Conservation (phyloP, 1,140 invertebrate species). For the Drosophila triauraria region DNA sequence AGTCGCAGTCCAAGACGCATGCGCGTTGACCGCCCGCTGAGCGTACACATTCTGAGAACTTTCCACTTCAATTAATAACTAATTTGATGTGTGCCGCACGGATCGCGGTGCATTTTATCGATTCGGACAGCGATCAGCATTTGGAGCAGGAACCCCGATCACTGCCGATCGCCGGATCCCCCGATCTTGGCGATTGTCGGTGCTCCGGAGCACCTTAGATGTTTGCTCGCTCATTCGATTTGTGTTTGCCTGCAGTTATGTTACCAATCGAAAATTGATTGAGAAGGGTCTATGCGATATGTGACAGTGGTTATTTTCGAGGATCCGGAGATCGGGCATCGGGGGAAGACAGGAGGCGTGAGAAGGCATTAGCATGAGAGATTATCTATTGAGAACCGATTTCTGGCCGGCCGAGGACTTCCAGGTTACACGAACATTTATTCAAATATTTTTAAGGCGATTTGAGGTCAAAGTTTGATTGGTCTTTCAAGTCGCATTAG, state of each 20-base stretch:
- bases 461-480: slow-evolving; percentile 38
- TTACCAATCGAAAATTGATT: slow-evolving; percentile 67
- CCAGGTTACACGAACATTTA: slow-evolving; percentile 38
- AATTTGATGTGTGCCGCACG: slow-evolving; percentile 81
- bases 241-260: slow-evolving; percentile 59
- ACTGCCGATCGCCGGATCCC: neutral
- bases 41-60: slow-evolving; percentile 81
- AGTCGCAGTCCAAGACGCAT: slow-evolving; percentile 59
- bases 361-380: slow-evolving; percentile 51
- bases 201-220: slow-evolving; percentile 71
- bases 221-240: slow-evolving; percentile 59
- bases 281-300: slow-evolving; percentile 71
- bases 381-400: slow-evolving; percentile 46
- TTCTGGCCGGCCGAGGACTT: slow-evolving; percentile 29
- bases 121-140: slow-evolving; percentile 78
- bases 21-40: slow-evolving; percentile 80
- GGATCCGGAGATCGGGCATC: slow-evolving; percentile 24
- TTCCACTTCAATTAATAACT: slow-evolving; percentile 83
- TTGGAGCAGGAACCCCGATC: slow-evolving; percentile 59
- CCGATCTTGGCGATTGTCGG: slow-evolving; percentile 22
- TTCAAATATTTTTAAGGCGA: slow-evolving; percentile 43
- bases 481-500: slow-evolving; percentile 34
- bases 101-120: slow-evolving; percentile 80
- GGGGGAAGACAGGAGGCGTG: slow-evolving; percentile 46
- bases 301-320: slow-evolving; percentile 61